Percentiles rank a stretch among this genome's conserved stretches.
These are phyloP conservation scores for Synchiropus splendidus DNA, from an alignment of 2,113 vertebrate genomes.

Conservation along the genomic window DNA sequence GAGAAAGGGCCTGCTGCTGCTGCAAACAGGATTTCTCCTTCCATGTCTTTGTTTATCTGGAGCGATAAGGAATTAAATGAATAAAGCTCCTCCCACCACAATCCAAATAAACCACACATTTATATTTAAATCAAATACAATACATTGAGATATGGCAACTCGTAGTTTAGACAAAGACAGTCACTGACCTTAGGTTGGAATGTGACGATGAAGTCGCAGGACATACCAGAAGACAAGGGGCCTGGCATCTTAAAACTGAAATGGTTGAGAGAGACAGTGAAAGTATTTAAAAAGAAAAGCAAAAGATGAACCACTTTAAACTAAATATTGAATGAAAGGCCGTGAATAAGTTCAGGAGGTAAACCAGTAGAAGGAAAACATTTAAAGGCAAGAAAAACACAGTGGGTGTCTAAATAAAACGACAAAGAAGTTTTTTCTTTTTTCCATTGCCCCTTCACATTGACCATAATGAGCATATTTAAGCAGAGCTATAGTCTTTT, in stretches of 20 bases:
- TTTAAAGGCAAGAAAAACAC: too few relatives aligned
- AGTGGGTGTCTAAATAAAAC: too few relatives aligned
- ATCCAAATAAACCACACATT: neutral
- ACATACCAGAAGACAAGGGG: constrained; percentile 78
- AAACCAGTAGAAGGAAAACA: too few relatives aligned
- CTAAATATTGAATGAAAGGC: too few relatives aligned
- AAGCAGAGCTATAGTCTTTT: too few relatives aligned
- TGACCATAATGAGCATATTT: too few relatives aligned
- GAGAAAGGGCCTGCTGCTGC: constrained; percentile 75
- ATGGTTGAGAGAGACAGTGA: neutral
- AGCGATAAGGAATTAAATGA: constrained; percentile 6
- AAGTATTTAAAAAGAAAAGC: neutral
- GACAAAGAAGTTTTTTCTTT: too few relatives aligned
- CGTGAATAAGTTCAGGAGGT: too few relatives aligned
- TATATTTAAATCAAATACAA: neutral
- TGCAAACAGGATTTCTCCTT: constrained; percentile 76
- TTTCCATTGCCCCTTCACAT: too few relatives aligned
- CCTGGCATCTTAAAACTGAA: constrained; percentile 80
- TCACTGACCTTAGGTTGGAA: constrained; percentile 83
- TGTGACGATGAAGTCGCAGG: constrained; percentile 71
- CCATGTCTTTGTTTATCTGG: constrained; percentile 78
- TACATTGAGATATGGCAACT: neutral
- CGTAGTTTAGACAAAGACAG: neutral
- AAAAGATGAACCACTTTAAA: too few relatives aligned
- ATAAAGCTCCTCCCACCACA: constrained; percentile 10